Evolutionary conservation across 2,797 vertebrate species (phyloP).

Genomic region (Echiichthys vipera): DNA sequence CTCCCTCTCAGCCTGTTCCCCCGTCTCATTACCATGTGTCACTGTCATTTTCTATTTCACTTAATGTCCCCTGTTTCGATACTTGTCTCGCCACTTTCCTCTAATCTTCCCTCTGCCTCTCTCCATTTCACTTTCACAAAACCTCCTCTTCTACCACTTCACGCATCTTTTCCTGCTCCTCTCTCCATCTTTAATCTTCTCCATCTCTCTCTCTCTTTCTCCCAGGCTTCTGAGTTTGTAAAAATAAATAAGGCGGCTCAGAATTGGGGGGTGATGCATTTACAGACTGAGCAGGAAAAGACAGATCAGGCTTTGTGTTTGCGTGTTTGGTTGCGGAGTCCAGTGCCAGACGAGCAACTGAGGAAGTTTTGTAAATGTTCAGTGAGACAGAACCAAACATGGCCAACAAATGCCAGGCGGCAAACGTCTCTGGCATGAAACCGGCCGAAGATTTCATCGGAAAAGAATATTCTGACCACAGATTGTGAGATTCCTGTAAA

Average conservation of each 20-base stretch:
- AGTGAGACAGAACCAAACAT: slow-evolving; percentile 25
- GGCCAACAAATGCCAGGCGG: background rate
- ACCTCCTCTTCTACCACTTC: background rate
- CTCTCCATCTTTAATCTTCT: slow-evolving; percentile 24
- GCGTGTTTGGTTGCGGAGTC: slow-evolving; percentile 10
- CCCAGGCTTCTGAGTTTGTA: background rate
- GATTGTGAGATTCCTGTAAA: background rate
- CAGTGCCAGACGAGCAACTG: background rate
- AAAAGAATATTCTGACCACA: background rate
- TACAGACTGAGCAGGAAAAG: background rate
- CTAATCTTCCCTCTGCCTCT: slow-evolving; percentile 28
- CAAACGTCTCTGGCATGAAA: slow-evolving; percentile 1
- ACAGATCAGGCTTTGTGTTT: slow-evolving; percentile 36
- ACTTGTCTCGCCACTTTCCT: slow-evolving; percentile 8
- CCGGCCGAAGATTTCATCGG: background rate
- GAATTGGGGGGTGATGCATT: slow-evolving; percentile 9
- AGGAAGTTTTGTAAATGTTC: slow-evolving; percentile 30
- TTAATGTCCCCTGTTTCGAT: slow-evolving; percentile 19
- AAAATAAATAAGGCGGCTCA: slow-evolving; percentile 30
- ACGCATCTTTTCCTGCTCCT: slow-evolving; percentile 5
- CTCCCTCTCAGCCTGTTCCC: background rate
- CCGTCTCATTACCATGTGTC: slow-evolving; percentile 14
- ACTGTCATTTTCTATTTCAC: slow-evolving; percentile 19
- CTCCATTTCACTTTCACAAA: slow-evolving; percentile 25
- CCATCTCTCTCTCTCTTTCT: background rate